A percentile compares a stretch with the other conserved stretches of the same genome.
Conservation (phyloP, 2,113 vertebrate species). For the Cnemophilus loriae region DNA sequence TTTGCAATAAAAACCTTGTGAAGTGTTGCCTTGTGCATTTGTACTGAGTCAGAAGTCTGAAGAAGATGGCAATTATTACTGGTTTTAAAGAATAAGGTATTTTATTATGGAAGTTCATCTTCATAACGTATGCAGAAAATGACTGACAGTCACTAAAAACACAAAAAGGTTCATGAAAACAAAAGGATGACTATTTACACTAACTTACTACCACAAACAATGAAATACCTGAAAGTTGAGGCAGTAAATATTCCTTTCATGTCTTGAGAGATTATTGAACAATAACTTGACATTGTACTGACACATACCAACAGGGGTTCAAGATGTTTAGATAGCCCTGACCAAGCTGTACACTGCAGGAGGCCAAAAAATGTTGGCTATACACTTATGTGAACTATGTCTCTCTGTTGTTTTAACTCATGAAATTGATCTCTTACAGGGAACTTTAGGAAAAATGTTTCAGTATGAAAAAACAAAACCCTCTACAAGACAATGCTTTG, state of each 20-base stretch:
- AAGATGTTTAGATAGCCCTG: conserved; percentile 55
- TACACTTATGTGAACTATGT: conserved; percentile 29
- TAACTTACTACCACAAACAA: background rate
- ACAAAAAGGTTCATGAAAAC: background rate
- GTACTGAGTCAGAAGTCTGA: background rate
- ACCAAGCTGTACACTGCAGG: conserved; percentile 53
- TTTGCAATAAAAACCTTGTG: background rate
- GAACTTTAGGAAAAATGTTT: conserved; percentile 24
- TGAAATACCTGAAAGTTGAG: conserved; percentile 17
- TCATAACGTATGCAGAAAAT: background rate
- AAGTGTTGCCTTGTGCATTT: background rate
- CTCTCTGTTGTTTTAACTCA: conserved; percentile 51
- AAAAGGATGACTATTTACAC: conserved; percentile 11
- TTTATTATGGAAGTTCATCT: conserved; percentile 28
- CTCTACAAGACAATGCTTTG: background rate
- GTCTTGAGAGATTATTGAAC: conserved; percentile 52
- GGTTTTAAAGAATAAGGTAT: background rate
- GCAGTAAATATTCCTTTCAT: conserved; percentile 50
- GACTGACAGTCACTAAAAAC: background rate
- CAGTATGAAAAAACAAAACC: background rate
- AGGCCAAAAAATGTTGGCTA: conserved; percentile 50
- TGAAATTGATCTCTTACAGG: conserved; percentile 56
- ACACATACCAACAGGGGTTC: conserved; percentile 56
- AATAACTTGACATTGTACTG: conserved; percentile 60
- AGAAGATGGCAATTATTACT: background rate